phyloP scores from a whole-genome alignment of 2,888 invertebrate species.

The Rotaria sp. region DNA sequence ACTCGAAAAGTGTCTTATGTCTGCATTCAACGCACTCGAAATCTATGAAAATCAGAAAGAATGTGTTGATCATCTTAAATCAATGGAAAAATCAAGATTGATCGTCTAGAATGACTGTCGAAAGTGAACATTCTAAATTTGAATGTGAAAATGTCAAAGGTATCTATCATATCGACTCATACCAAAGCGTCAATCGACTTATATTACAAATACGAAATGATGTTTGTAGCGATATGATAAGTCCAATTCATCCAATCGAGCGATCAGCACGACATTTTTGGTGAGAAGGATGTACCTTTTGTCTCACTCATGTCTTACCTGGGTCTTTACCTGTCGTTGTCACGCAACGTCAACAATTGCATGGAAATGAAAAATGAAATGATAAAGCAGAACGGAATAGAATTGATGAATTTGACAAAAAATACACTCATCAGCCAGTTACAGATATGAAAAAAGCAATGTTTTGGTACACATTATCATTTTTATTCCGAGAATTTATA shows the following conservation, averaged over 20 bases:
- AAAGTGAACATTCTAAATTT: background rate
- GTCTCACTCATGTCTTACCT: background rate
- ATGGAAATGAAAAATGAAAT: background rate
- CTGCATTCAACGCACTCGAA: background rate
- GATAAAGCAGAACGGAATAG: background rate
- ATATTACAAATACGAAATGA: background rate
- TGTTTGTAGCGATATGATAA: background rate
- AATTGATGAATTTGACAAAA: background rate
- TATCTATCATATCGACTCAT: background rate
- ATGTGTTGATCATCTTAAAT: background rate
- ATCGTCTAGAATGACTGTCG: background rate
- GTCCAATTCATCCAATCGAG: background rate
- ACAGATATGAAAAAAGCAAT: background rate
- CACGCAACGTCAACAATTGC: background rate
- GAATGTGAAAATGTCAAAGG: background rate
- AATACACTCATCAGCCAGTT: background rate
- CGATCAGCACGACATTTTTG: background rate
- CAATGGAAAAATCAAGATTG: background rate
- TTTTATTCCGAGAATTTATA: too few relatives aligned
- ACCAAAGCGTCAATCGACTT: background rate
- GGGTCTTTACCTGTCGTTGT: background rate
- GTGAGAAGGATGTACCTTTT: background rate
- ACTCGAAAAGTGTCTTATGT: background rate
- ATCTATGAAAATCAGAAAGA: background rate
- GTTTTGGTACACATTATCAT: background rate